phyloP scores from a whole-genome alignment of 2,113 vertebrate genomes.

The Athene noctua region DNA sequence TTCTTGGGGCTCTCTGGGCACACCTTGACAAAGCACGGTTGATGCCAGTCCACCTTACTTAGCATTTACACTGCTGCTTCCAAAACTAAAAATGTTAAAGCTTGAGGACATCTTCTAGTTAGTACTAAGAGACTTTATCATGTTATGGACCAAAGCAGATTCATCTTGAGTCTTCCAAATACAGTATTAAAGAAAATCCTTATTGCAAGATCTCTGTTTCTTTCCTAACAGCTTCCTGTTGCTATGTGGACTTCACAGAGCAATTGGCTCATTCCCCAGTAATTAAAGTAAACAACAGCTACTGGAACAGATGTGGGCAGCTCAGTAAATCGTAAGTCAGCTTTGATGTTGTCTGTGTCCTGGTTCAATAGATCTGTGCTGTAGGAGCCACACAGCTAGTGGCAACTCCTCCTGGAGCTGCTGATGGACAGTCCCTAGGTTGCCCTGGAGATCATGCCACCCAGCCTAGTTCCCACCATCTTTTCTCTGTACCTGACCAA shows the following conservation, averaged over 20 bases:
- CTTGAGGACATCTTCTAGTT: background rate
- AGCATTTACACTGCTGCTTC: background rate
- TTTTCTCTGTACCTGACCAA: background rate
- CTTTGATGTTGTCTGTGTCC: conserved; percentile 28
- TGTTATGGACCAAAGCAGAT: background rate
- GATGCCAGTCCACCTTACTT: background rate
- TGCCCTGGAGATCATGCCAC: background rate
- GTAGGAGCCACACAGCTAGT: background rate
- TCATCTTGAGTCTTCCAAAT: background rate
- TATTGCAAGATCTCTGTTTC: conserved; percentile 9
- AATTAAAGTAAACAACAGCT: conserved; percentile 64
- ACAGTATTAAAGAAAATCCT: background rate
- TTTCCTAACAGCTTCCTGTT: conserved; percentile 71
- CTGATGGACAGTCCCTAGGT: background rate
- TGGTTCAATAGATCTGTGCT: background rate
- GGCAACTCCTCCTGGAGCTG: background rate
- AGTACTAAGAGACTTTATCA: background rate
- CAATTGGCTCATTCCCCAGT: conserved; percentile 65
- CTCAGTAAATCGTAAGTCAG: conserved; percentile 72
- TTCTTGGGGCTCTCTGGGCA: background rate
- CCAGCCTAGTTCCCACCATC: background rate
- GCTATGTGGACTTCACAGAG: conserved; percentile 67
- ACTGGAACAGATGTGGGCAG: conserved; percentile 75
- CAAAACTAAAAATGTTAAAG: background rate
- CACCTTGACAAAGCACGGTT: background rate